A percentile compares a stretch with the other conserved stretches of the same genome.
phyloP scores from a whole-genome alignment of 2,888 invertebrate genomes.

The Polyommatus icarus region DNA sequence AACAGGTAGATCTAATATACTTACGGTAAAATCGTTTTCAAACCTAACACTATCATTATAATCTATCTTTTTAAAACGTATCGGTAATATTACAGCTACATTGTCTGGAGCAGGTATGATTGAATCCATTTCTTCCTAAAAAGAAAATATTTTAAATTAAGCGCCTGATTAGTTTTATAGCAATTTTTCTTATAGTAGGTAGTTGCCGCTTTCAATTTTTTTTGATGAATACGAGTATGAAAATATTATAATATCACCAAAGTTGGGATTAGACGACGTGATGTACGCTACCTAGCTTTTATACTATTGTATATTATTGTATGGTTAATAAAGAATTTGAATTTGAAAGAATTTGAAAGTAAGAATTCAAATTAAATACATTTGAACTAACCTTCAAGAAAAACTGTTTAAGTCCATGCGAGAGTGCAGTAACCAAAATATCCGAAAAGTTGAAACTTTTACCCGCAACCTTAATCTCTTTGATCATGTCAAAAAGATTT shows the following conservation, averaged over 20 bases:
- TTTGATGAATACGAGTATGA: no score
- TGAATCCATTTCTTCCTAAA: conserved; percentile 48
- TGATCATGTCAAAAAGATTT: conserved; percentile 58
- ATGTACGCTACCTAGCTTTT: no score
- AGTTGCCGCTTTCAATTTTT: not conserved
- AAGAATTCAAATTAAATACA: no score
- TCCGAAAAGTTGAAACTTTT: conserved; percentile 66
- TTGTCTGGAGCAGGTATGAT: conserved; percentile 50
- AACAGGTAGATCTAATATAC: conserved; percentile 68
- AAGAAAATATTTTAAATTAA: conserved; percentile 34
- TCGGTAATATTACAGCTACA: conserved; percentile 57
- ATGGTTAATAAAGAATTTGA: no score
- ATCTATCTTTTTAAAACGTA: conserved; percentile 49
- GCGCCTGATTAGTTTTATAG: not conserved
- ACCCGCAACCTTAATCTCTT: conserved; percentile 55
- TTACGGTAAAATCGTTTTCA: conserved; percentile 74
- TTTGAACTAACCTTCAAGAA: conserved; percentile 55
- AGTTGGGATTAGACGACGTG: no score
- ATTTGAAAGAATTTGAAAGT: no score
- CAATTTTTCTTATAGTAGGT: not conserved
- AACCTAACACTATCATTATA: conserved; percentile 47
- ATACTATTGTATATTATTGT: no score
- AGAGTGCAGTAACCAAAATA: conserved; percentile 70
- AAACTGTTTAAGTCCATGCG: conserved; percentile 67
- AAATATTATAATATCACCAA: no score